phyloP scores from a whole-genome alignment of 2,113 vertebrate species.

The Nanorana parkeri region DNA sequence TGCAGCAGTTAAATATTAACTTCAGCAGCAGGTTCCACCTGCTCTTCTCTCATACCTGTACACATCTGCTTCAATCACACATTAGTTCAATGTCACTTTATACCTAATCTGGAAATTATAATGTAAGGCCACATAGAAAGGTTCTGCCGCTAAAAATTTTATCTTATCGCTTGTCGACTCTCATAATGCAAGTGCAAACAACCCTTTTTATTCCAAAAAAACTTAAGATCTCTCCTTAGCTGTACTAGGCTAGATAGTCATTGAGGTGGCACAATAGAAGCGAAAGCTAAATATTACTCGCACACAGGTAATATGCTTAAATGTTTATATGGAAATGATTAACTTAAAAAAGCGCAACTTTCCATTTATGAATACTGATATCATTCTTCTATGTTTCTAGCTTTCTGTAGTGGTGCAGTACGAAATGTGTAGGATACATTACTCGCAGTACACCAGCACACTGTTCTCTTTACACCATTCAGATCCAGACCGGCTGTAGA shows the following conservation, averaged over 20 bases:
- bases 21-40: constrained; percentile 38
- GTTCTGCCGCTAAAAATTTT: constrained; percentile 27
- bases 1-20: constrained; percentile 42
- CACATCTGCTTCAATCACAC: constrained; percentile 71
- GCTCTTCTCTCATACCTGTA: constrained; percentile 47
- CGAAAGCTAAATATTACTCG: too few relatives aligned
- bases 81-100: constrained; percentile 60
- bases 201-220: constrained; percentile 61
- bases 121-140: not conserved
- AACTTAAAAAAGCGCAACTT: too few relatives aligned
- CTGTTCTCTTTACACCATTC: too few relatives aligned
- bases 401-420: too few relatives aligned
- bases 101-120: constrained; percentile 50
- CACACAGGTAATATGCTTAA: too few relatives aligned
- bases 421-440: too few relatives aligned
- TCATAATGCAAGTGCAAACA: constrained; percentile 61
- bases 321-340: too few relatives aligned
- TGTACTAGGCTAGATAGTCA: too few relatives aligned
- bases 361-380: too few relatives aligned
- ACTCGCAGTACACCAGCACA: too few relatives aligned
- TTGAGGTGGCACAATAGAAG: not conserved
- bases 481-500: too few relatives aligned
- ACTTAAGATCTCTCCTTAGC: not conserved
- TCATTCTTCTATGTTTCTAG: too few relatives aligned
- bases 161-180: constrained; percentile 67